Evolutionary conservation across 2,888 invertebrate genomes (phyloP), one percentile per base, ranked within the genome.

Genomic region (Apomyelois bistriatella): DNA sequence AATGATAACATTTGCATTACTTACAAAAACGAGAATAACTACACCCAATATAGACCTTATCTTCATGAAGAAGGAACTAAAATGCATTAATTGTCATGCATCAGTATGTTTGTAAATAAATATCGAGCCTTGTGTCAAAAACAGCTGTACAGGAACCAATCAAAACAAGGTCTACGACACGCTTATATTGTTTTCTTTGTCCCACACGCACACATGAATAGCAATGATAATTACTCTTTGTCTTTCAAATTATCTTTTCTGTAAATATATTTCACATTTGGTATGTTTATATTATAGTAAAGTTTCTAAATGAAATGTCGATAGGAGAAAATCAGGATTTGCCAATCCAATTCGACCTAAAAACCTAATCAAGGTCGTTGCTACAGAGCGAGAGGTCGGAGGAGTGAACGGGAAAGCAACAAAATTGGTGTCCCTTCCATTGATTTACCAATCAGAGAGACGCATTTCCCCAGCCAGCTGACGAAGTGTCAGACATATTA

Each of bases 401-500:
- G 41, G 60, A 38, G 50, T 56, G 70, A 86, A 65, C 56, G 78
- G 74, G 84, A 79, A 8, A 56, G 57, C 53, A n/a, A 53, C 54
- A 65, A 63, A 68, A 64, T 74, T 70, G 61, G 66, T 76, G 77
- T 82, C 77, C 73, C 80, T 76, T 74, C 76, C 79, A 90, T 90
- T 88, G 89, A 90, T 90, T 85, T 75, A 82, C 90, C 89, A 90
- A 90, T 90, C 81, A 74, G 82, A 82, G 77, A 70, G 64, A 56
- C 68, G 72, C 67, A 66, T 66, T 61, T 5, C 22, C 22, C 22
- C 22, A 22, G 74, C 76, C 90, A 90, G 90, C 90, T 90, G 90
- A 88, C 43, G 36, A 42, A 50, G 16, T 43, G 52, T 43, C 52
- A 52, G 52, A 43, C 83, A 83, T 79, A 78, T 81, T 74, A 88